Percentiles rank a stretch among this genome's conserved stretches.
phyloP scores from a whole-genome alignment of 2,888 invertebrate genomes.

The Brachypterus glaber region DNA sequence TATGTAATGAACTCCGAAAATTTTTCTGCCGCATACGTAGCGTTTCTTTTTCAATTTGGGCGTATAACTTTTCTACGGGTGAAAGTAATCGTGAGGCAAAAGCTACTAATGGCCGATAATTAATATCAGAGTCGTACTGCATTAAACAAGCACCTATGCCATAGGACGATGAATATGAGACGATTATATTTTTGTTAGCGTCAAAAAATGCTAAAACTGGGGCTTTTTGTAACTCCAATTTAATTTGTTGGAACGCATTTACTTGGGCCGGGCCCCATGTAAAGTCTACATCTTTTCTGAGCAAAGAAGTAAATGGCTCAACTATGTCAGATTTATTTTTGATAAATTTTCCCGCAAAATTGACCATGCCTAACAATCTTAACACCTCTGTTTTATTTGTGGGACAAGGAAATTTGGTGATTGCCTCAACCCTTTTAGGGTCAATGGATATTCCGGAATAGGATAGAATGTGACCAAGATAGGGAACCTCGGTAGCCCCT shows the following conservation, averaged over 20 bases:
- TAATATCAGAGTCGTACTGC: conserved; percentile 3
- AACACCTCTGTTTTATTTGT: conserved; percentile 19
- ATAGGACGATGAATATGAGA: conserved; percentile 10
- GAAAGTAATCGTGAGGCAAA: too few species aligned
- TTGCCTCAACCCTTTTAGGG: conserved; percentile 19
- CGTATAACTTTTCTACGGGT: too few species aligned
- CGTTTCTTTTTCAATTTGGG: too few species aligned
- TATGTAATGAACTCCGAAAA: too few species aligned
- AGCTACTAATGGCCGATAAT: too few species aligned
- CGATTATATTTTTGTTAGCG: conserved; percentile 3
- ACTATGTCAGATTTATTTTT: conserved; percentile 8
- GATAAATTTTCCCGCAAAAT: conserved; percentile 11
- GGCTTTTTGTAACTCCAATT: conserved; percentile 6
- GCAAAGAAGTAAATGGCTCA: conserved; percentile 8
- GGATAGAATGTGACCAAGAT: conserved; percentile 23
- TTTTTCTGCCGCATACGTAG: too few species aligned
- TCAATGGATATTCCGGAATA: conserved; percentile 18
- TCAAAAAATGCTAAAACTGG: conserved; percentile 8
- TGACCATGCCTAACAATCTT: conserved; percentile 15
- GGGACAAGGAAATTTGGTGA: conserved; percentile 19
- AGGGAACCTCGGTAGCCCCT: too few species aligned
- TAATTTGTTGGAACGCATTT: conserved; percentile 8
- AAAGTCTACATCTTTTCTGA: conserved; percentile 7
- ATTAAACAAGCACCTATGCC: conserved; percentile 12
- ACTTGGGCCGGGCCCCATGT: conserved; percentile 11